Percentiles rank a stretch among this genome's conserved stretches.
Conservation (phyloP, 2,113 vertebrate species). For the Rhodinocichla rosea region DNA sequence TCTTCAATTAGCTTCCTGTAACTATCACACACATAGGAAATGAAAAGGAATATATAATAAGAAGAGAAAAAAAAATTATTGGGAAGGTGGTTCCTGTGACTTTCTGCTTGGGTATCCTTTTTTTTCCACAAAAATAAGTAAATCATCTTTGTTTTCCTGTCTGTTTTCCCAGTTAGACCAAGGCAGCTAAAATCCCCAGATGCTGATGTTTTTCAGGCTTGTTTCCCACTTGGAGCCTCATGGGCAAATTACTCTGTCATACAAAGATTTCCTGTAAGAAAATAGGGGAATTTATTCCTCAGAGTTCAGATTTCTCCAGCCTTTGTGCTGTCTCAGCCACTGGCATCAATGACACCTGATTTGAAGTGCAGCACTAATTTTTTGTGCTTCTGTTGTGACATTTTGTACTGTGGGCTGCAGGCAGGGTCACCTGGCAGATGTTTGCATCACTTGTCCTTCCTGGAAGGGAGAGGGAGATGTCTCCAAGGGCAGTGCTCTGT, state of each 20-base stretch:
- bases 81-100: not conserved
- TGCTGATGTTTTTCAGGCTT: conserved; percentile 35
- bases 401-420: not conserved
- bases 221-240: conserved; percentile 11
- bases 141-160: not conserved
- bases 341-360: not conserved
- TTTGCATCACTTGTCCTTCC: not conserved
- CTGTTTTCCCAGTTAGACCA: not conserved
- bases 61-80: not conserved
- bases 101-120: not conserved
- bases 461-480: not conserved
- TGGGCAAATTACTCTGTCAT: conserved; percentile 19
- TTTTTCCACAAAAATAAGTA: not conserved
- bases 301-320: not conserved
- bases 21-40: not conserved
- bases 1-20: not conserved
- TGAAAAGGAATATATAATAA: not conserved
- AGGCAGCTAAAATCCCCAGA: conserved; percentile 35
- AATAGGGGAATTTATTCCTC: not conserved
- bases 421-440: not conserved
- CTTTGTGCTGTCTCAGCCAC: not conserved
- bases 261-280: conserved; percentile 11
- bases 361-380: not conserved
- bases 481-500: not conserved
- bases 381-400: not conserved